Base-by-base conservation (phyloP, 2,113 vertebrate genomes). In the Microcebus lehilahytsara region DNA sequence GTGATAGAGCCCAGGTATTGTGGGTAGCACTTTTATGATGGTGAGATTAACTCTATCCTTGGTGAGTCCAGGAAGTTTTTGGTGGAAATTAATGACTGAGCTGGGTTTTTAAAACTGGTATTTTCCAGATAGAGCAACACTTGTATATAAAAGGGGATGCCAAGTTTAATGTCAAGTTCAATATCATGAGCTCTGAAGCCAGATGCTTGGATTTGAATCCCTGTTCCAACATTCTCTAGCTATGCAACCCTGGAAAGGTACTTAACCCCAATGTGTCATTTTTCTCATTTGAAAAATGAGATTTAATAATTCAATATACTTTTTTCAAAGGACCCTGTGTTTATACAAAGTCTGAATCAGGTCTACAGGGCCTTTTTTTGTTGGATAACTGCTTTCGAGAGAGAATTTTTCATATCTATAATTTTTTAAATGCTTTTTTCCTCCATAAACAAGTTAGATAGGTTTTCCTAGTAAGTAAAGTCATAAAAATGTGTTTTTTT, bases 1-100 rank as follows among this genome's bases (percentile, higher is more conserved):
- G 23, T 2, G 34, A 23, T 4, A 16, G 13, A n/a, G 3, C 34
- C 20, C 10, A 27, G 11, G 25, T 12, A 11, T 0, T 7, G 3
- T 60, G 27, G 13, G 42, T 2, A 37, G 20, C 3, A 13, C 9
- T 22, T 30, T 3, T 0, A 49, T 3, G 27, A 34, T 2, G 6
- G 1, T 23, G 9, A 14, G 40, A 64, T 58, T 17, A 37, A 62
- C 3, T 20, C 60, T 58, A 2, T 37, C 49, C 22, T 34, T 85
- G 5, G 6, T 86, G 9, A 32, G 1, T 32, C 27, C 3, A 6
- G 13, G 19, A 71, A 25, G 6, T 87, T 81, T 84, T 16, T 2
- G 1, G 34, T 53, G 4, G 16, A 79, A 77, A 23, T 2, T 1
- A 74, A n/a, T 23, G 16, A 58, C 34, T 34, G 7, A 77, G 77